phyloP scores from a whole-genome alignment of 2,888 invertebrate genomes.

The Auanema freiburgensis region DNA sequence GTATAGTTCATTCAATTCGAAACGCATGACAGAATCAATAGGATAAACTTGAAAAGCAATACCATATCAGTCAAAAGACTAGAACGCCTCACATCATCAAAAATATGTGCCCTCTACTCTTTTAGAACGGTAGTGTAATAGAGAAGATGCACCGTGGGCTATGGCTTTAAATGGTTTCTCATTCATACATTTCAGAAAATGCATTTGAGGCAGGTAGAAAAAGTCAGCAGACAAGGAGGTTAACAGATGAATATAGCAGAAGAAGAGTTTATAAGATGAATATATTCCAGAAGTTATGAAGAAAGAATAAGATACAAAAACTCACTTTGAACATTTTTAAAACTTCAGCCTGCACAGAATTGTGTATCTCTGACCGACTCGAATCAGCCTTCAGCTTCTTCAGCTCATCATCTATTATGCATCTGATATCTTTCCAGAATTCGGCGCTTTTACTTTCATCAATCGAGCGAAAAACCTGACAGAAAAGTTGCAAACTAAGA shows the following conservation, averaged over 20 bases:
- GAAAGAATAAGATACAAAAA: slow-evolving; percentile 74
- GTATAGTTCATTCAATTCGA: background rate
- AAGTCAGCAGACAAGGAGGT: too few species aligned
- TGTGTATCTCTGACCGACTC: slow-evolving; percentile 77
- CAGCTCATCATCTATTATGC: slow-evolving; percentile 67
- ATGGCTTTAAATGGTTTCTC: too few species aligned
- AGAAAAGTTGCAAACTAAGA: background rate
- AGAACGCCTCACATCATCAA: too few species aligned
- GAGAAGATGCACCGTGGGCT: too few species aligned
- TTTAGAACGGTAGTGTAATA: too few species aligned
- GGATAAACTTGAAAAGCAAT: background rate
- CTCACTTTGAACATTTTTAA: slow-evolving; percentile 78
- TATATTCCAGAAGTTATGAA: slow-evolving; percentile 8
- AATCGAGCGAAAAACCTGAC: slow-evolving; percentile 70
- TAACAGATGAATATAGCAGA: too few species aligned
- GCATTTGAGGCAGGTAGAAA: too few species aligned
- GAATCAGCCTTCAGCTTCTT: slow-evolving; percentile 20
- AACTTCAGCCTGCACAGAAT: slow-evolving; percentile 87
- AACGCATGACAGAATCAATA: background rate
- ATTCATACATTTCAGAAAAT: too few species aligned
- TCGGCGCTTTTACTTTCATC: slow-evolving; percentile 84
- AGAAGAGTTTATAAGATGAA: too few species aligned
- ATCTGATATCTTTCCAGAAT: slow-evolving; percentile 94
- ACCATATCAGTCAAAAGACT: too few species aligned
- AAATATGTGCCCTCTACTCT: too few species aligned